These are phyloP conservation scores for Pristionchus maxplancki DNA, from an alignment of 2,888 invertebrate genomes.

Conservation along the genomic window DNA sequence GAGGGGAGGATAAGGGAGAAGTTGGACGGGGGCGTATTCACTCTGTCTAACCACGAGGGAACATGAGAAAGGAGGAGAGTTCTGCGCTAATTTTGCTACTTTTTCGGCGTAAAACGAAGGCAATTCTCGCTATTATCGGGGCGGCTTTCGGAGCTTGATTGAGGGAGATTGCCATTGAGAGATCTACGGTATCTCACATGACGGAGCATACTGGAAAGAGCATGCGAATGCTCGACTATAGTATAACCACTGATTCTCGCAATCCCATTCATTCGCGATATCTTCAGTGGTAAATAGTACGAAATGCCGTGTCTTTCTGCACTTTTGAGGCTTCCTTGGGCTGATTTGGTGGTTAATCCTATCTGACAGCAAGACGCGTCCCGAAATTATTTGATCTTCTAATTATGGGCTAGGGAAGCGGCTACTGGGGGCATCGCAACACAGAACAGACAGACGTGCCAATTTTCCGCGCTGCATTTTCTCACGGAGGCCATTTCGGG, in stretches of 20 bases:
- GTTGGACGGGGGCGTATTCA: background rate
- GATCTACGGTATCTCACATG: background rate
- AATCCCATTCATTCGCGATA: too few species aligned
- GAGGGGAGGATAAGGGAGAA: background rate
- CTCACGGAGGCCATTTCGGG: background rate
- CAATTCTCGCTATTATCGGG: constrained; percentile 26
- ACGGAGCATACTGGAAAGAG: background rate
- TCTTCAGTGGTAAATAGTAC: background rate
- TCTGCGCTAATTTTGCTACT: background rate
- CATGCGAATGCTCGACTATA: background rate
- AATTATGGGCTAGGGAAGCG: background rate
- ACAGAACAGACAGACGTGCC: background rate
- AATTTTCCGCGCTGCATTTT: background rate
- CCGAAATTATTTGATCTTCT: background rate
- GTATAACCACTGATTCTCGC: too few species aligned
- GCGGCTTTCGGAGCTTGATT: background rate
- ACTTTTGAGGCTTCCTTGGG: background rate
- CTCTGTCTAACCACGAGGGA: background rate
- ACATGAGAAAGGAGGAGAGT: background rate
- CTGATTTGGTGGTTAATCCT: background rate
- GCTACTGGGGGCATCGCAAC: constrained; percentile 16
- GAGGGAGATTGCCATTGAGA: background rate
- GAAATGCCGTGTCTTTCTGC: background rate
- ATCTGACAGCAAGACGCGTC: background rate
- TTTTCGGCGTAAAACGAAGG: background rate